A percentile compares a stretch with the other conserved stretches of the same genome.
Conservation (phyloP, 92 coral and sea anemone genomes). For the Epizoanthus scotinus region DNA sequence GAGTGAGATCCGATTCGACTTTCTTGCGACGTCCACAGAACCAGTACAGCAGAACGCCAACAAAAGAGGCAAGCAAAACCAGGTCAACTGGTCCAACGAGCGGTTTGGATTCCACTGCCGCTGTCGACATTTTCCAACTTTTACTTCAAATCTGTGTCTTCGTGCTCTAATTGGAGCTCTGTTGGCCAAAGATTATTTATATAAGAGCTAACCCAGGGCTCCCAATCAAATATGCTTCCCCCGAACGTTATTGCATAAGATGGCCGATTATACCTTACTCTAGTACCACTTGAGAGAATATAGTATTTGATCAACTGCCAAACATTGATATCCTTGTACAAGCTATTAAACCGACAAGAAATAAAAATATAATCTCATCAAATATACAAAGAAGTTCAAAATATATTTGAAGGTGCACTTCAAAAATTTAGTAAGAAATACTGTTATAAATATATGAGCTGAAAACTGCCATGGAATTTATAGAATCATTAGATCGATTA, state of each 20-base stretch:
- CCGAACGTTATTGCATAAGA: constrained; percentile 32
- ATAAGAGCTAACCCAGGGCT: background rate
- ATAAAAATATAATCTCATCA: background rate
- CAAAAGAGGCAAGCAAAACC: constrained; percentile 83
- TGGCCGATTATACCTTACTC: background rate
- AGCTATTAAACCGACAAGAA: background rate
- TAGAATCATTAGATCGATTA: background rate
- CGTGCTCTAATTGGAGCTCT: no score
- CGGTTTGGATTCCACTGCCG: constrained; percentile 61
- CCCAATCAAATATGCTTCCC: background rate
- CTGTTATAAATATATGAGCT: background rate
- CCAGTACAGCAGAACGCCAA: constrained; percentile 91
- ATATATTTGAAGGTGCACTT: background rate
- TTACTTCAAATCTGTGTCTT: background rate
- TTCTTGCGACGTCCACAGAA: constrained; percentile 85
- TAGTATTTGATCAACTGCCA: background rate
- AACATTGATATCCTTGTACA: background rate
- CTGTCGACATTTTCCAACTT: constrained; percentile 54
- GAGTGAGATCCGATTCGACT: constrained; percentile 60
- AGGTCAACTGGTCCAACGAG: constrained; percentile 85
- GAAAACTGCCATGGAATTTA: background rate
- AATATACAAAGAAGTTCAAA: background rate
- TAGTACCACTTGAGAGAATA: constrained; percentile 11
- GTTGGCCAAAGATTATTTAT: background rate
- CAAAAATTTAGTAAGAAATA: background rate